Base-by-base conservation (phyloP, 2,113 vertebrate species). In the Limnothrissa miodon region DNA sequence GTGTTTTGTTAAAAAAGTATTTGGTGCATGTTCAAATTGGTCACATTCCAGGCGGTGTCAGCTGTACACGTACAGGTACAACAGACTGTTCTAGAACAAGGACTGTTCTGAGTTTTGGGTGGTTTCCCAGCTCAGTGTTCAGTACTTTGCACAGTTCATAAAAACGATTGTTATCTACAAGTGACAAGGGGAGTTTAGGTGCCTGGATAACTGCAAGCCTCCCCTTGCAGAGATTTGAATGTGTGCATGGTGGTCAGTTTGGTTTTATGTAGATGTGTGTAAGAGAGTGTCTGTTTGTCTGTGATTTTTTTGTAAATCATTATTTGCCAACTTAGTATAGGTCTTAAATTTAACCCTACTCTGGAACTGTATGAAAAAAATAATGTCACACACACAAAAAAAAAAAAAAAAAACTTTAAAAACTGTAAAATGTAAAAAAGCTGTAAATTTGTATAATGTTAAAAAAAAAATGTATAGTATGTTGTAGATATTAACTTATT, bases 401-500 rank as follows among this genome's bases (percentile, higher is more conserved):
- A n/a, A n/a, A n/a, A n/a, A n/a, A n/a, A n/a, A 39, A 87, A 94
- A 85, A 85, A 87, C 81, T 45, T 21, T 84, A 92, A 91, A 92
- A 91, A 92, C 93, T 91, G 90, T 39, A 91, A 83, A 93, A 87
- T 88, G 83, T 89, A 79, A 86, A 88, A 78, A 92, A 92, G 88
- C 83, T 94, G 86, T 91, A 95, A 94, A 95, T 90, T 85, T 96
- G 92, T 95, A 96, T 94, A 95, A 91, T 94, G 95, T 95, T 93
- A 70, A 94, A 89, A 88, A 85, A 91, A 4, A 6, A 4, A 93
- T 96, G 93, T 96, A 96, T 96, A 95, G 93, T 93, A 94, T 91
- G 95, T 94, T 98, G 97, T 99, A 97, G 97, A 98, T 98, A 97
- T 92, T 96, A 96, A 96, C 95, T 98, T 99, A 99, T 98, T 99